Evolutionary conservation across 37 sponge, comb jelly and placozoan genomes (phyloP).

Genomic region (Mnemiopsis leidyi): DNA sequence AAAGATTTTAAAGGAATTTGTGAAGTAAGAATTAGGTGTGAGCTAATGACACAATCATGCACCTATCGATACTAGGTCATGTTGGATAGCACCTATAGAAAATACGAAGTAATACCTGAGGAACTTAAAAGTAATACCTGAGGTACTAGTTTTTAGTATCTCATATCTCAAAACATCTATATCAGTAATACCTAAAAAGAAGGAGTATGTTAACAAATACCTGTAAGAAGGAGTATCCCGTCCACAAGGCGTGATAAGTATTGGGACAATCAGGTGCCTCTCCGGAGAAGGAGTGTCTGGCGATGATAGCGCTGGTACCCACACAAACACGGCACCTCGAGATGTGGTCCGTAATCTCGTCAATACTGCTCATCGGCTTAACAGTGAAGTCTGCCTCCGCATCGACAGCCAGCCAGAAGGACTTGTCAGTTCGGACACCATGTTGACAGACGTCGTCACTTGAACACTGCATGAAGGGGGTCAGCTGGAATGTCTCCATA

Average conservation of each 20-base stretch:
- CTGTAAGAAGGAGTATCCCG: conserved; percentile 43
- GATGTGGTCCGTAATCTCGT: background rate
- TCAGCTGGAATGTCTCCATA: conserved; percentile 25
- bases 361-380: conserved; percentile 12
- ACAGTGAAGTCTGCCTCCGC: conserved; percentile 18
- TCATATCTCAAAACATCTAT: no score
- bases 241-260: background rate
- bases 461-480: conserved; percentile 63
- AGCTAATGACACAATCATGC: no score
- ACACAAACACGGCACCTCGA: conserved; percentile 20
- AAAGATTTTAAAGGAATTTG: no score
- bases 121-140: no score
- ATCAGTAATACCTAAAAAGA: no score
- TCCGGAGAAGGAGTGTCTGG: conserved; percentile 45
- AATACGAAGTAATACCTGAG: no score
- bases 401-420: conserved; percentile 19
- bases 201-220: background rate
- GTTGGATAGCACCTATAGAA: no score
- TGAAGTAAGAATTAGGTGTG: no score
- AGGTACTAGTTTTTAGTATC: no score
- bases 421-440: conserved; percentile 28
- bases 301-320: background rate
- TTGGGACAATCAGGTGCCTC: background rate
- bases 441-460: conserved; percentile 4
- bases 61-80: no score